Percentiles rank a stretch among this genome's conserved stretches.
Conservation (phyloP, 2,888 invertebrate species). For the Pristionchus exspectatus region DNA sequence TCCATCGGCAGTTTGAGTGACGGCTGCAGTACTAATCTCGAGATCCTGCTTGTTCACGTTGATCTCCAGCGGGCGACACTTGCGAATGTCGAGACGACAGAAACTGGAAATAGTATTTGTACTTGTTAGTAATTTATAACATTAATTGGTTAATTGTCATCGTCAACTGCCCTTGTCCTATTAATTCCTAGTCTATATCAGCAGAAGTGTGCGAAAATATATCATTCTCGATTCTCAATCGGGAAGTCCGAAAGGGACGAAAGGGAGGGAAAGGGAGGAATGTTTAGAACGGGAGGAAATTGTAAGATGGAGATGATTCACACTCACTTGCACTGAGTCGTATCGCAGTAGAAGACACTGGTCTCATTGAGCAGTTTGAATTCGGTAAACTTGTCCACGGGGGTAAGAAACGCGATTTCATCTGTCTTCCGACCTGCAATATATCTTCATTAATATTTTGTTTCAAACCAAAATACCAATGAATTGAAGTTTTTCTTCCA, state of each 20-base stretch:
- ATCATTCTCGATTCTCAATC: too few relatives aligned
- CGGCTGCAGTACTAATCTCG: neutral
- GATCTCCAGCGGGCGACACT: neutral
- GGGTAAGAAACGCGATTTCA: conserved; percentile 48
- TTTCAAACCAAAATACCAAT: too few relatives aligned
- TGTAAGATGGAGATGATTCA: too few relatives aligned
- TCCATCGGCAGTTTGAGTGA: neutral
- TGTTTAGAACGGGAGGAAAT: too few relatives aligned
- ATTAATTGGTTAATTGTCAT: too few relatives aligned
- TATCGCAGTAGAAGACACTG: conserved; percentile 66
- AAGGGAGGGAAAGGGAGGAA: too few relatives aligned
- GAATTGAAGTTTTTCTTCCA: neutral
- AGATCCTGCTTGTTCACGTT: neutral
- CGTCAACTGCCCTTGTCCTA: too few relatives aligned
- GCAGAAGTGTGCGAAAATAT: too few relatives aligned
- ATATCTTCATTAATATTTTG: neutral
- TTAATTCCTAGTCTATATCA: too few relatives aligned
- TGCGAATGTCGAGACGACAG: neutral
- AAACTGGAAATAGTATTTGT: neutral
- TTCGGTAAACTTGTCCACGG: conserved; percentile 60
- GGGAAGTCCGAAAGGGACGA: too few relatives aligned
- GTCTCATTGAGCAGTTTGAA: conserved; percentile 64
- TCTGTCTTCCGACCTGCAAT: conserved; percentile 55
- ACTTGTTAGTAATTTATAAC: too few relatives aligned
- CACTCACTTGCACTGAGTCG: conserved; percentile 61